phyloP scores from a whole-genome alignment of 2,797 vertebrate genomes.

The Cirrhinus molitorella region DNA sequence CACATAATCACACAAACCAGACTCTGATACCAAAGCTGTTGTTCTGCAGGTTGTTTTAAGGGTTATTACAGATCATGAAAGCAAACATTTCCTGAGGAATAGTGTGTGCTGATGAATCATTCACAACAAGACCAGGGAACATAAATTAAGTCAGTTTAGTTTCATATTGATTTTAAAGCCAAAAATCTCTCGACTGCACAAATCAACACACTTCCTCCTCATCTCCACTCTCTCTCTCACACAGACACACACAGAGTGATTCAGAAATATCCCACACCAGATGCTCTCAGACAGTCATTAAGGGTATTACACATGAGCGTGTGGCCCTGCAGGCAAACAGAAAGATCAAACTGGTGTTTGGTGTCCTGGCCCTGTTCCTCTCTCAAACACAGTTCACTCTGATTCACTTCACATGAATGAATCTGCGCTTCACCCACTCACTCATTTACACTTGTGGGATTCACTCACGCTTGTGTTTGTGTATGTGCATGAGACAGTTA shows the following conservation, averaged over 20 bases:
- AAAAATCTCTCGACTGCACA: neutral
- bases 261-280: slow-evolving; percentile 16
- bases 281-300: slow-evolving; percentile 36
- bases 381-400: slow-evolving; percentile 38
- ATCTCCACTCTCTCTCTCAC: neutral
- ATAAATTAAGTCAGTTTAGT: neutral
- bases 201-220: slow-evolving; percentile 12
- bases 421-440: slow-evolving; percentile 46
- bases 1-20: neutral
- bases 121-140: neutral
- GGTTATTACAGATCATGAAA: neutral
- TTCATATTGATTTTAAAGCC: neutral
- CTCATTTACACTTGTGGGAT: slow-evolving; percentile 16
- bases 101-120: slow-evolving; percentile 6
- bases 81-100: neutral
- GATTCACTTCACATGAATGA: slow-evolving; percentile 56
- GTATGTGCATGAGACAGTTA: neutral
- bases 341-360: slow-evolving; percentile 64
- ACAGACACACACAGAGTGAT: slow-evolving; percentile 30
- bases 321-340: slow-evolving; percentile 50
- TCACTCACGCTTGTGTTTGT: slow-evolving; percentile 2
- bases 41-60: neutral
- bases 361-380: slow-evolving; percentile 55
- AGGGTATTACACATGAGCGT: slow-evolving; percentile 35
- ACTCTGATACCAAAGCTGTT: neutral